These are phyloP conservation scores for Idaea straminata DNA, from an alignment of 2,888 invertebrate genomes.

Conservation along the genomic window DNA sequence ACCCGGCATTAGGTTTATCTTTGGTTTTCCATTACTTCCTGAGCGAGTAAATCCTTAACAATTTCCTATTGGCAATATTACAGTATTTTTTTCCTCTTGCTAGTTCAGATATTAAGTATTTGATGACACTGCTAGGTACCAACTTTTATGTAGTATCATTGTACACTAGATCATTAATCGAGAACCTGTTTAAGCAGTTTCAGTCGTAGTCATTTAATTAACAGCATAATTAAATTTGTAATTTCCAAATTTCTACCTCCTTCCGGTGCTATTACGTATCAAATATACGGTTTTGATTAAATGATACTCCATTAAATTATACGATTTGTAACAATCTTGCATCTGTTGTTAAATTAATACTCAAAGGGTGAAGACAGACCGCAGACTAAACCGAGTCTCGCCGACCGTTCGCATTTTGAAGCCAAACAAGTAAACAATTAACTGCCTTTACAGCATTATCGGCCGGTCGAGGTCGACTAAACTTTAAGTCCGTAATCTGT, in stretches of 20 bases:
- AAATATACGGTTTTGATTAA: background rate
- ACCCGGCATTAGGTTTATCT: conserved; percentile 77
- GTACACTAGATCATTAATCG: background rate
- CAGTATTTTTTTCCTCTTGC: background rate
- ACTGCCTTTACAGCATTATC: background rate
- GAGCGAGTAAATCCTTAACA: conserved; percentile 8
- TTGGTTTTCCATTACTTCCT: conserved; percentile 76
- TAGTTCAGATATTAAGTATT: background rate
- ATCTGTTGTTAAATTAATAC: background rate
- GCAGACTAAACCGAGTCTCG: background rate
- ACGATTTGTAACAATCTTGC: background rate
- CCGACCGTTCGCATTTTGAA: background rate
- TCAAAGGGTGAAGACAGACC: background rate
- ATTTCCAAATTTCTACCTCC: background rate
- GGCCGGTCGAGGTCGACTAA: background rate
- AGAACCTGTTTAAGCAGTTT: background rate
- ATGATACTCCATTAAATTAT: background rate
- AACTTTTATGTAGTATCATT: background rate
- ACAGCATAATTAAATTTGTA: background rate
- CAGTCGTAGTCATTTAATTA: background rate
- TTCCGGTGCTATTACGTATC: background rate
- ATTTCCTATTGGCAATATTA: background rate
- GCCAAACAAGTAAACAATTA: background rate
- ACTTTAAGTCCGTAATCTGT: background rate
- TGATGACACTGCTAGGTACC: background rate